These are phyloP conservation scores for Leptinotarsa undecemlineata DNA, from an alignment of 1,140 invertebrate species.

Conservation along the genomic window DNA sequence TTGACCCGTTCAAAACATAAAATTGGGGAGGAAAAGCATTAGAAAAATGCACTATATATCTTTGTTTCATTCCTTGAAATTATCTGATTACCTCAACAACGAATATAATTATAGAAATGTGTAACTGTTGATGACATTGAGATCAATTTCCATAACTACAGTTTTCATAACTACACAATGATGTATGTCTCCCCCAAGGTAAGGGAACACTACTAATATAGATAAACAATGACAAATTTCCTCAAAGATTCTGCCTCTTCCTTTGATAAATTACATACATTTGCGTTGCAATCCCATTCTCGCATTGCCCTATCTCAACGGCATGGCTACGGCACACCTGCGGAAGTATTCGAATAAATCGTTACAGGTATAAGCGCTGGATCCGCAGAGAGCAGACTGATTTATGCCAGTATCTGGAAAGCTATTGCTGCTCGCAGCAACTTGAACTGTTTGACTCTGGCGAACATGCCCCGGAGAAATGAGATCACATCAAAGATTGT, in stretches of 20 bases:
- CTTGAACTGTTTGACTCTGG: background rate
- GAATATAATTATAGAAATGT: too few relatives aligned
- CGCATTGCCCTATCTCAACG: background rate
- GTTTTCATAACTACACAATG: background rate
- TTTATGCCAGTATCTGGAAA: background rate
- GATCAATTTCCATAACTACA: background rate
- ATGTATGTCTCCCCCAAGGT: background rate
- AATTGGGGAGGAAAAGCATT: too few relatives aligned
- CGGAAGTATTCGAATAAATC: conserved; percentile 2
- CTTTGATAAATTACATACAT: conserved; percentile 4
- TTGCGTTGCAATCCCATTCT: conserved; percentile 5
- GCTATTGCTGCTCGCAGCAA: background rate
- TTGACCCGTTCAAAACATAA: too few relatives aligned
- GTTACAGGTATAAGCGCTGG: conserved; percentile 2
- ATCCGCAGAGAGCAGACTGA: background rate
- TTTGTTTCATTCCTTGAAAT: too few relatives aligned
- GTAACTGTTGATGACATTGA: too few relatives aligned
- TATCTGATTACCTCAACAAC: too few relatives aligned
- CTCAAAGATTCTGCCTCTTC: background rate
- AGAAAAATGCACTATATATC: too few relatives aligned
- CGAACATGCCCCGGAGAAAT: background rate
- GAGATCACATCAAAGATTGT: background rate
- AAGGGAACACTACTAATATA: background rate
- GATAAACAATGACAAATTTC: conserved; percentile 8
- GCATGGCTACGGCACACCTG: conserved; percentile 4